phyloP scores from a whole-genome alignment of 1,140 invertebrate genomes.

The Drosophila sulfurigaster region DNA sequence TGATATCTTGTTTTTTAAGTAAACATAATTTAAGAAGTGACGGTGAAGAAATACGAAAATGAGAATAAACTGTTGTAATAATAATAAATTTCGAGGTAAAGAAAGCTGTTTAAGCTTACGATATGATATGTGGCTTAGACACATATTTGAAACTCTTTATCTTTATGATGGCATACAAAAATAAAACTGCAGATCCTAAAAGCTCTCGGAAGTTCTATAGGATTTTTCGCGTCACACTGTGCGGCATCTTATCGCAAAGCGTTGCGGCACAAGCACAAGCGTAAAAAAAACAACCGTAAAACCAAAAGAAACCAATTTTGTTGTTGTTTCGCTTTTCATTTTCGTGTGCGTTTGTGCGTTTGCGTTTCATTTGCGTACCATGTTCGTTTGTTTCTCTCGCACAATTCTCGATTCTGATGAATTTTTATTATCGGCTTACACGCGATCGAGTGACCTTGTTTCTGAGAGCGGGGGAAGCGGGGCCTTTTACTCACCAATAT shows the following conservation, averaged over 20 bases:
- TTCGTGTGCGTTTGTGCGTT: conserved; percentile 17
- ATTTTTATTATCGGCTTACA: conserved; percentile 56
- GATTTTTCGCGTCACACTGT: conserved; percentile 38
- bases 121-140: conserved; percentile 33
- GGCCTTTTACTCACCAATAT: conserved; percentile 87
- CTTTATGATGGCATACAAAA: conserved; percentile 40
- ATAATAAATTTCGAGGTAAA: neutral
- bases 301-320: no score
- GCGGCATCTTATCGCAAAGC: conserved; percentile 43
- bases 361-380: conserved; percentile 45
- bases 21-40: no score
- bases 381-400: conserved; percentile 20
- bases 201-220: conserved; percentile 30
- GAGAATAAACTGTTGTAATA: neutral
- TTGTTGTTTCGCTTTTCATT: conserved; percentile 15
- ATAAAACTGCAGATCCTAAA: conserved; percentile 36
- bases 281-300: neutral
- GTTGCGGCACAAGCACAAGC: conserved; percentile 1
- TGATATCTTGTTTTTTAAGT: no score
- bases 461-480: neutral
- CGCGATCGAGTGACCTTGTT: conserved; percentile 47
- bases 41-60: no score
- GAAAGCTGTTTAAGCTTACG: neutral
- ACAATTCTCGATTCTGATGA: conserved; percentile 9
- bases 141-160: conserved; percentile 23